A percentile compares a stretch with the other conserved stretches of the same genome.
Conservation (phyloP, 2,797 vertebrate species). For the Morus bassanus region DNA sequence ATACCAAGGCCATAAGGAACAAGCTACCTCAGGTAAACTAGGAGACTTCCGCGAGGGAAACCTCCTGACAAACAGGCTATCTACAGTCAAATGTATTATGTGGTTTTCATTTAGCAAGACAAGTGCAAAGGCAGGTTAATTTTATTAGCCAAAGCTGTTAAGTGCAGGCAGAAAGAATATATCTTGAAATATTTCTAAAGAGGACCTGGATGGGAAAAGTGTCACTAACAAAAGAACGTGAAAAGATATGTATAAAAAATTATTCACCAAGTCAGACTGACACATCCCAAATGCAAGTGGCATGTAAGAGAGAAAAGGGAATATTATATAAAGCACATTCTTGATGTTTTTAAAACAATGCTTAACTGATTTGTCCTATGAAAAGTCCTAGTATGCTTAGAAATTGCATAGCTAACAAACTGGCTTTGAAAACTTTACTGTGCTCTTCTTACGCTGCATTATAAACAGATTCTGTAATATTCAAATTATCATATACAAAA, state of each 20-base stretch:
- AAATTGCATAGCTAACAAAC: background rate
- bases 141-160: conserved; percentile 45
- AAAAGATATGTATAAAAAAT: background rate
- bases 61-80: background rate
- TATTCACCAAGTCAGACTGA: conserved; percentile 43
- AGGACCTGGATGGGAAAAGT: background rate
- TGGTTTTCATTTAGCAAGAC: background rate
- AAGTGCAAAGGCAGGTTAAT: conserved; percentile 1
- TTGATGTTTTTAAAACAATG: background rate
- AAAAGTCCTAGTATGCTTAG: background rate
- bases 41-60: background rate
- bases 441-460: background rate
- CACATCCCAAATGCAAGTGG: conserved; percentile 20
- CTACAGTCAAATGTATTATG: background rate
- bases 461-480: background rate
- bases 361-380: background rate
- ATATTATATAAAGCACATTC: background rate
- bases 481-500: background rate
- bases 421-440: background rate
- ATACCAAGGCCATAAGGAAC: background rate
- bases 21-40: background rate
- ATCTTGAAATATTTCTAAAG: background rate
- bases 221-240: background rate
- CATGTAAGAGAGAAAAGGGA: conserved; percentile 9
- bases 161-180: background rate